These are phyloP conservation scores for Urosaurus nigricauda DNA, from an alignment of 2,797 vertebrate species.

Conservation along the genomic window DNA sequence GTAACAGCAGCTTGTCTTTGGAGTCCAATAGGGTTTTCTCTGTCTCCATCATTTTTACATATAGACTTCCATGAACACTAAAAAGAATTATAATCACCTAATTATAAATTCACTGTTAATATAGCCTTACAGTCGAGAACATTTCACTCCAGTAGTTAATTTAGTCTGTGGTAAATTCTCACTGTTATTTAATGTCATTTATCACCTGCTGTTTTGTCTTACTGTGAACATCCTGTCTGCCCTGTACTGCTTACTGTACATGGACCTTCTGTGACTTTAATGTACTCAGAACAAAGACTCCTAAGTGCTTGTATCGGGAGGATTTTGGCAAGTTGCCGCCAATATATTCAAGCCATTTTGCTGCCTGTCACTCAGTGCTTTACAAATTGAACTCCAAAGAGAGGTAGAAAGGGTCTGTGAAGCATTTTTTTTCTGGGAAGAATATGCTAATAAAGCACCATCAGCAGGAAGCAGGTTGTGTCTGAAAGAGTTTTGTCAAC, in stretches of 20 bases:
- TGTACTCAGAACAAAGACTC: slow-evolving; percentile 85
- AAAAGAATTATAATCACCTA: slow-evolving; percentile 82
- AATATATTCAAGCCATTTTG: slow-evolving; percentile 87
- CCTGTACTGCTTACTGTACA: slow-evolving; percentile 82
- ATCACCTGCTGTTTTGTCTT: slow-evolving; percentile 89
- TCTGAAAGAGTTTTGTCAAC: slow-evolving; percentile 90
- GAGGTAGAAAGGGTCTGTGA: slow-evolving; percentile 84
- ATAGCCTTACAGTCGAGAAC: slow-evolving; percentile 82
- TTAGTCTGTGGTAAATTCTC: slow-evolving; percentile 86
- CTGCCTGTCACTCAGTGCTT: slow-evolving; percentile 86
- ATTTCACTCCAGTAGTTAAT: slow-evolving; percentile 85
- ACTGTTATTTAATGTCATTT: slow-evolving; percentile 88
- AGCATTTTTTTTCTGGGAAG: slow-evolving; percentile 84
- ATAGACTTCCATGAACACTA: slow-evolving; percentile 76
- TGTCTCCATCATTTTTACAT: slow-evolving; percentile 82
- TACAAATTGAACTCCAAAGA: slow-evolving; percentile 86
- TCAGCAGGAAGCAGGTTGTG: slow-evolving; percentile 88
- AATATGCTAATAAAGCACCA: slow-evolving; percentile 88
- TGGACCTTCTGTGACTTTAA: slow-evolving; percentile 87
- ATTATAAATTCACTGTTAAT: slow-evolving; percentile 87
- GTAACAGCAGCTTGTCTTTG: slow-evolving; percentile 70
- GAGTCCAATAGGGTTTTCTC: slow-evolving; percentile 81
- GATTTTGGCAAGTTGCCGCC: slow-evolving; percentile 84
- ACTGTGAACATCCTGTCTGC: slow-evolving; percentile 87
- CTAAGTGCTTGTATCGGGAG: slow-evolving; percentile 84